Evolutionary conservation across 2,888 invertebrate genomes (phyloP).

Genomic region (Hermaeophaga mercurialis): DNA sequence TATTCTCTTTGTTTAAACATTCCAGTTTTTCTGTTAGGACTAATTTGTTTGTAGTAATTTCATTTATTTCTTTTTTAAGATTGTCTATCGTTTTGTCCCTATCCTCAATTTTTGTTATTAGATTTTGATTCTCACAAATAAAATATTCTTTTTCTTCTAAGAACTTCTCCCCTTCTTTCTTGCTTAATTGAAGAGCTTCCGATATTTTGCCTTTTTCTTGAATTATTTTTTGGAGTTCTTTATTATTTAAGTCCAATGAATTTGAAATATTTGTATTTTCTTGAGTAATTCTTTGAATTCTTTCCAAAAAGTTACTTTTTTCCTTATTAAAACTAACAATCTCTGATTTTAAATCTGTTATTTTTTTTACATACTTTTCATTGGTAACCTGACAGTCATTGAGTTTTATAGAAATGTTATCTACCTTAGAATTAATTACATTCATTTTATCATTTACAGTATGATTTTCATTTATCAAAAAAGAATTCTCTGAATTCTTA

Average conservation of each 20-base stretch:
- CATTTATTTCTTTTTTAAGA: too few species aligned
- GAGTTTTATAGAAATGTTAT: too few species aligned
- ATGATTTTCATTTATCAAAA: background rate
- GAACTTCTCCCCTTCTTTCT: constrained; percentile 34
- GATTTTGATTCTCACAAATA: constrained; percentile 18
- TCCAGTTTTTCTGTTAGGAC: too few species aligned
- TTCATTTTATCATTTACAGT: too few species aligned
- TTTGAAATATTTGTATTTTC: constrained; percentile 38
- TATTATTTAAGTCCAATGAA: constrained; percentile 38
- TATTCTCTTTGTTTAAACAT: too few species aligned
- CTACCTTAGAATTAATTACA: too few species aligned
- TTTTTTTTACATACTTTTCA: background rate
- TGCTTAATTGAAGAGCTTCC: constrained; percentile 39
- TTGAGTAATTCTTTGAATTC: constrained; percentile 25
- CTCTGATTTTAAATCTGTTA: constrained; percentile 5
- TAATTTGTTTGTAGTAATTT: too few species aligned
- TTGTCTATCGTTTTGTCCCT: too few species aligned
- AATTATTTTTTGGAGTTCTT: constrained; percentile 35
- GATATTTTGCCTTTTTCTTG: constrained; percentile 39
- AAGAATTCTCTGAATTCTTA: background rate
- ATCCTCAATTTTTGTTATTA: constrained; percentile 5
- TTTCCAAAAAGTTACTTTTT: constrained; percentile 14
- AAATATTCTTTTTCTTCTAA: constrained; percentile 15
- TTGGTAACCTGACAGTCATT: too few species aligned
- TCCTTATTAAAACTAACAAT: too few species aligned